Conservation (phyloP, 1,140 invertebrate genomes). For the Diorhabda sublineata region DNA sequence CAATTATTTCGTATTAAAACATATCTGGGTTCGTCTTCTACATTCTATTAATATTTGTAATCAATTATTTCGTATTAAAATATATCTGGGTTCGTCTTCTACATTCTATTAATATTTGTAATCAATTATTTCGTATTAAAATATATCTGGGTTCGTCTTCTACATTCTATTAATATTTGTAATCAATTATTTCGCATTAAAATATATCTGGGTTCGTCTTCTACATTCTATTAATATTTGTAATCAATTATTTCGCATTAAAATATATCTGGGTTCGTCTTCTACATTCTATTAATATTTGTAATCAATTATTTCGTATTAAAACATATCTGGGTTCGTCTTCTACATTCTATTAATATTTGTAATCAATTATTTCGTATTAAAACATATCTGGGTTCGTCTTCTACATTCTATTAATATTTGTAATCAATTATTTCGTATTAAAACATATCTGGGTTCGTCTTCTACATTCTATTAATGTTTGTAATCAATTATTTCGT, state of each 20-base stretch:
- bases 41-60: background rate
- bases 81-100: too few species aligned
- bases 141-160: constrained; percentile 6
- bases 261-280: constrained; percentile 2
- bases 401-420: background rate
- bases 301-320: too few species aligned
- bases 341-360: background rate
- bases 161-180: background rate
- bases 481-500: background rate
- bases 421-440: too few species aligned
- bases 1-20: background rate
- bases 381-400: constrained; percentile 6
- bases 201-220: too few species aligned
- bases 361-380: background rate
- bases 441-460: too few species aligned
- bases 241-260: background rate
- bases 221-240: background rate
- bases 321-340: too few species aligned
- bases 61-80: too few species aligned
- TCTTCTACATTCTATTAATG: background rate
- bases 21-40: constrained; percentile 1
- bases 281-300: background rate
- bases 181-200: too few species aligned
- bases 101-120: background rate
- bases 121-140: background rate